phyloP scores from a whole-genome alignment of 2,797 vertebrate genomes.

The Poeciliopsis turneri region DNA sequence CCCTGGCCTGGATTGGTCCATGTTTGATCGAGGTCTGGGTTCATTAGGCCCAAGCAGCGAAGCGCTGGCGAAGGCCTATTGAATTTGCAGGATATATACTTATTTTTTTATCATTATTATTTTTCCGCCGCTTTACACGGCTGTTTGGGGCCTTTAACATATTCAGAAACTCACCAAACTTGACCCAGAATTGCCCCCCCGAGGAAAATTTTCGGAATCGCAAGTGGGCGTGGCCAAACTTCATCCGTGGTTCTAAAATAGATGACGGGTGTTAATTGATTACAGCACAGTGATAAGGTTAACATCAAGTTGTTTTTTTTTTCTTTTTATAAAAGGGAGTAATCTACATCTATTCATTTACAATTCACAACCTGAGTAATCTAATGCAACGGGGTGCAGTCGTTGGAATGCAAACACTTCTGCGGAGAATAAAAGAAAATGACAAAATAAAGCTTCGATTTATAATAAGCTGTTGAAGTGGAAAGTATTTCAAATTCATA shows the following conservation, averaged over 20 bases:
- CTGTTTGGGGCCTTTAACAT: no score
- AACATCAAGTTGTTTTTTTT: not conserved
- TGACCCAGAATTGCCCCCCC: no score
- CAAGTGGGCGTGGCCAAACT: no score
- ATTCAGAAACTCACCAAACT: no score
- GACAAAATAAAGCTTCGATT: not conserved
- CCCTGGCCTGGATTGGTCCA: not conserved
- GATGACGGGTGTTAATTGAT: conserved; percentile 22
- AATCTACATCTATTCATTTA: not conserved
- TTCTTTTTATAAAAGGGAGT: not conserved
- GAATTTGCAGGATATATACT: no score
- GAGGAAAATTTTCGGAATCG: no score
- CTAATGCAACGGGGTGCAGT: not conserved
- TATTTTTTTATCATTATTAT: no score
- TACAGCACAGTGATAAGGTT: conserved; percentile 3
- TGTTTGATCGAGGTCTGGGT: not conserved
- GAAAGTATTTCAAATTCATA: not conserved
- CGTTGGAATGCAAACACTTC: conserved; percentile 20
- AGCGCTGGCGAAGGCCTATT: no score
- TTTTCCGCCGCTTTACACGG: no score
- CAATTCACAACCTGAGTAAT: not conserved
- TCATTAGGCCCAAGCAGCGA: no score
- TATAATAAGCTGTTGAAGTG: not conserved
- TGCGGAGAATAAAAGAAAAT: conserved; percentile 22
- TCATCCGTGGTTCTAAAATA: no score